These are phyloP conservation scores for Myxocyprinus asiaticus DNA, from an alignment of 2,113 vertebrate species.

Conservation along the genomic window DNA sequence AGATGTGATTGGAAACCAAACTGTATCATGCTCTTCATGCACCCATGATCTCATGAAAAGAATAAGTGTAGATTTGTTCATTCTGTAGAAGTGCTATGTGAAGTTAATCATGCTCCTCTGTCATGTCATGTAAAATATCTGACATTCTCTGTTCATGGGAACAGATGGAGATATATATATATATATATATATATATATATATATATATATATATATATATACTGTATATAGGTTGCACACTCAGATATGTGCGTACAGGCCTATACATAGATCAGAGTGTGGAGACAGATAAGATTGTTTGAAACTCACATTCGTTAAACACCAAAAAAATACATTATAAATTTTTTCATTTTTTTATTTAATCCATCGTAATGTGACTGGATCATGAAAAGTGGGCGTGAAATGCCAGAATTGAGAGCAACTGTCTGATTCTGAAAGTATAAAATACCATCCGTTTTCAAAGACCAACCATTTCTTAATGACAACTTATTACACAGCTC, in stretches of 20 bases:
- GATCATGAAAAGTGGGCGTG: too few relatives aligned
- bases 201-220: conserved; percentile 44
- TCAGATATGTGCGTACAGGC: conserved; percentile 62
- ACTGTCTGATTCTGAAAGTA: too few relatives aligned
- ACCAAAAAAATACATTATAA: conserved; percentile 58
- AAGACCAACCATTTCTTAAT: too few relatives aligned
- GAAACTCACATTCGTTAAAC: conserved; percentile 43
- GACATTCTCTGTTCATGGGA: conserved; percentile 52
- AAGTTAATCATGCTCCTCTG: neutral
- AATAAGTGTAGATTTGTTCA: neutral
- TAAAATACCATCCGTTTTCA: too few relatives aligned
- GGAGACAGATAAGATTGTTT: too few relatives aligned
- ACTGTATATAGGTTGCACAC: conserved; percentile 59
- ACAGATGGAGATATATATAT: conserved; percentile 59
- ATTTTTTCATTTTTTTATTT: too few relatives aligned
- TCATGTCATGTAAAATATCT: conserved; percentile 57
- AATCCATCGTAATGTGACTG: too few relatives aligned
- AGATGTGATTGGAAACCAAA: neutral
- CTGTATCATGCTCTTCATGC: too few relatives aligned
- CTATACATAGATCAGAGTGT: conserved; percentile 63
- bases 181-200: conserved; percentile 31
- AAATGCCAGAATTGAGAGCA: too few relatives aligned
- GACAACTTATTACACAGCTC: too few relatives aligned
- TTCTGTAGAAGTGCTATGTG: neutral
- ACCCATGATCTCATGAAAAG: too few relatives aligned